Base-by-base conservation (phyloP, 2,888 invertebrate genomes). In the Orchesella flavescens region DNA sequence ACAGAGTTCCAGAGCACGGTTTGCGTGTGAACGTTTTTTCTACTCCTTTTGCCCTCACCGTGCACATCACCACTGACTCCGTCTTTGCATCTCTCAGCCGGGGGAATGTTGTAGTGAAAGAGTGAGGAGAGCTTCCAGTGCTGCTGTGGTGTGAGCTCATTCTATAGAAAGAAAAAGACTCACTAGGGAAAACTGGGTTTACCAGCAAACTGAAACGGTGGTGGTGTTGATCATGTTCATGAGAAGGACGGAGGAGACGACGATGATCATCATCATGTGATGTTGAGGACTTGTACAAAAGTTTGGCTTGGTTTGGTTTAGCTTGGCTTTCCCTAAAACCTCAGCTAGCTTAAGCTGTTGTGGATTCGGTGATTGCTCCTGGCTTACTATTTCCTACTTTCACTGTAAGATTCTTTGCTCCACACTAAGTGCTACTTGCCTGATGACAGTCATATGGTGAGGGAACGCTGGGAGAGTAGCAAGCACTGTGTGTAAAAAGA, bases 331-430 rank as follows among this genome's bases (percentile, higher is more conserved):
- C 13, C 23, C 68, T 66, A 17, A 34, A 75, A 65, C 53, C 34
- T 44, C 43, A 65, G 75, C 44, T 21, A 21, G 19, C 65, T 66
- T 71, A 79, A 77, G 65, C 83, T 78, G 83, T 83, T 83, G 83
- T 83, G 83, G 83, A 76, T 83, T 73, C 83, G 83, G 83, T 83
- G 83, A 77, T 78, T 83, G 83, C 83, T 83, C 73, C 65, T 78
- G 61, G 72, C 83, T 83, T 53, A 83, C 83, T 83, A 76, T 83
- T 63, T 17, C 68, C 68, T 66, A 23, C 69, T 69, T 69, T 69
- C 63, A 63, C 53, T 69, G 21, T 34, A 17, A 49, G 49, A 69
- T 63, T 44, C 24, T 10, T 61, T 24, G 61, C 43, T 63, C 34
- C 59, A 63, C 59, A 17, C 66, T 66, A 76, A 66, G 59, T 71